Conservation (phyloP, 2,797 vertebrate genomes). For the Remorina albescens region DNA sequence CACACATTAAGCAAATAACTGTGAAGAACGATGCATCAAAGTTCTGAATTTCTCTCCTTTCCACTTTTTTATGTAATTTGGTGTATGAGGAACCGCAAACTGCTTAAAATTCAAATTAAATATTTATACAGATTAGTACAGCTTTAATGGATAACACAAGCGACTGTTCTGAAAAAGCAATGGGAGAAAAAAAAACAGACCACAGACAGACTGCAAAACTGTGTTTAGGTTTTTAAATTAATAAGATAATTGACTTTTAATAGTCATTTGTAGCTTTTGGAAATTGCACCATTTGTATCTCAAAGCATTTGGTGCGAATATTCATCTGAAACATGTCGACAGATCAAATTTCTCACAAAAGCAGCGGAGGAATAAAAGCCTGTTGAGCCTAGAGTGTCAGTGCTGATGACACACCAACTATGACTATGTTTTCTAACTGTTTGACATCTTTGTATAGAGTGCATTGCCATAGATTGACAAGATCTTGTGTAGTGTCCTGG, state of each 20-base stretch:
- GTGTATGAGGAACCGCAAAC: neutral
- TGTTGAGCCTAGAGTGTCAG: neutral
- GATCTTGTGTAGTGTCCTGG: neutral
- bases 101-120: neutral
- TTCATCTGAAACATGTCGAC: constrained; percentile 16
- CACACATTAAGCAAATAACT: neutral
- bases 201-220: neutral
- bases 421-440: neutral
- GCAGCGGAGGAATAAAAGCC: constrained; percentile 3
- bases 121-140: neutral
- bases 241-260: constrained; percentile 20
- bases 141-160: neutral
- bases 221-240: constrained; percentile 12
- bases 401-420: constrained; percentile 7
- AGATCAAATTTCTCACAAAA: constrained; percentile 18
- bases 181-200: constrained; percentile 2
- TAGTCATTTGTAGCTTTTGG: constrained; percentile 16
- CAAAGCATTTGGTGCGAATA: constrained; percentile 3
- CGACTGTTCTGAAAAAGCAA: neutral
- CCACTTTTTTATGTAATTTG: neutral
- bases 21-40: constrained; percentile 8
- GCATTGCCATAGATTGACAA: neutral
- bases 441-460: neutral
- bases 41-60: neutral
- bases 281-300: neutral